Conservation (phyloP, 2,113 vertebrate genomes). For the Rhinoptilus africanus region DNA sequence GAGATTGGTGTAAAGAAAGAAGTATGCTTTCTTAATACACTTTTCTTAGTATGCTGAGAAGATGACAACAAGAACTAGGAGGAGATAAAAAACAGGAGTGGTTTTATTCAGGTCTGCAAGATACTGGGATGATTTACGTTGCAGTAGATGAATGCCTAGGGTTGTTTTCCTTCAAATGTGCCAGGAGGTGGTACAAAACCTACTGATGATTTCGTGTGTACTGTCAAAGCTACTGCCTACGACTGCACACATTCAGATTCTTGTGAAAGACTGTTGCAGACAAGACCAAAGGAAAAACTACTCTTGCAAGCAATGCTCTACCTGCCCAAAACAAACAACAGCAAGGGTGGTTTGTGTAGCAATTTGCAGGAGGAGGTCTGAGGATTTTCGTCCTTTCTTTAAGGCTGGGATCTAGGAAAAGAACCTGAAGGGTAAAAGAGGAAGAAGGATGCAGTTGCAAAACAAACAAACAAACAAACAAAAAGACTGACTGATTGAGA, state of each 20-base stretch:
- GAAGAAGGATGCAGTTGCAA: not conserved
- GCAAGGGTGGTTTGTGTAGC: not conserved
- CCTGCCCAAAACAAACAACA: conserved; percentile 34
- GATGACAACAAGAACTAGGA: not conserved
- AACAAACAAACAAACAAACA: not conserved
- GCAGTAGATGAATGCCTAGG: not conserved
- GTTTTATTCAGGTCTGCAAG: conserved; percentile 6
- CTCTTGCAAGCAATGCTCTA: not conserved
- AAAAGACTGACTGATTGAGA: not conserved
- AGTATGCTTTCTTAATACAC: not conserved
- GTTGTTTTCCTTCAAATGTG: conserved; percentile 41
- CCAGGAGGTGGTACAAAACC: conserved; percentile 1
- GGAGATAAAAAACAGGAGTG: not conserved
- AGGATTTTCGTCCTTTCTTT: not conserved
- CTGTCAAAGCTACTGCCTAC: conserved; percentile 28
- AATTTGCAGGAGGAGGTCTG: not conserved
- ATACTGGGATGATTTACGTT: not conserved
- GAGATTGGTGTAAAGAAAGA: not conserved
- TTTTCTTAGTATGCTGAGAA: not conserved
- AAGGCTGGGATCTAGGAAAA: conserved; percentile 7
- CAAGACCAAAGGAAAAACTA: conserved; percentile 14
- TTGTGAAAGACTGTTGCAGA: conserved; percentile 41
- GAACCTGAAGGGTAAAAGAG: not conserved
- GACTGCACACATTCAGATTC: not conserved
- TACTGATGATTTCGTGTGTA: not conserved